These are phyloP conservation scores for Nebria brevicollis DNA, from an alignment of 2,888 invertebrate species.

Conservation along the genomic window DNA sequence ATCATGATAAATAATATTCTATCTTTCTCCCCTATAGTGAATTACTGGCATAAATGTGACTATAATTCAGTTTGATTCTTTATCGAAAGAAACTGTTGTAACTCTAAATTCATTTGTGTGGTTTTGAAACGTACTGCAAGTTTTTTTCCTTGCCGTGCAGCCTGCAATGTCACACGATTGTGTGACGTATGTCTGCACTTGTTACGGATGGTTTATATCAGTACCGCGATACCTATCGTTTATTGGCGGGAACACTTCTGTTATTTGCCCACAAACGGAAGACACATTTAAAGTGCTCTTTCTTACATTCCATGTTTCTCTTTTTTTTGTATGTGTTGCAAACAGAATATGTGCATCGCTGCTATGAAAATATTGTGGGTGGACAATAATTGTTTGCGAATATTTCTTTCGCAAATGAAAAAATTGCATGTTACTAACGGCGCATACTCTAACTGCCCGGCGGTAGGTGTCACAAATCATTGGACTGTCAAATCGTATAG, in stretches of 20 bases:
- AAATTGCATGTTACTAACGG: slow-evolving; percentile 24
- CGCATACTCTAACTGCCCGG: too few relatives aligned
- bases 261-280: slow-evolving; percentile 35
- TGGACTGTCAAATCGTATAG: too few relatives aligned
- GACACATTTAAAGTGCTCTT: slow-evolving; percentile 41
- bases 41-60: too few relatives aligned
- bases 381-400: neutral
- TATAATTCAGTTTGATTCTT: neutral
- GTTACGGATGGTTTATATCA: neutral
- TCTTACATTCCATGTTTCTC: slow-evolving; percentile 27
- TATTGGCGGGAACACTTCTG: slow-evolving; percentile 32
- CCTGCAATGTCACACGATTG: neutral
- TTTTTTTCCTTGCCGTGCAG: slow-evolving; percentile 16
- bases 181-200: neutral
- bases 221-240: slow-evolving; percentile 36
- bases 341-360: slow-evolving; percentile 9
- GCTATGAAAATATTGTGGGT: neutral
- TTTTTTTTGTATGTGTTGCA: slow-evolving; percentile 18
- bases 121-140: slow-evolving; percentile 28
- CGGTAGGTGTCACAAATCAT: too few relatives aligned
- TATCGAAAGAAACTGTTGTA: slow-evolving; percentile 37
- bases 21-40: too few relatives aligned
- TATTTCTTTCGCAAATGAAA: neutral
- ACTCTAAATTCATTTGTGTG: slow-evolving; percentile 45
- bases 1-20: neutral